phyloP scores from a whole-genome alignment of 1,140 invertebrate species.

The Drosophila nebulosa region DNA sequence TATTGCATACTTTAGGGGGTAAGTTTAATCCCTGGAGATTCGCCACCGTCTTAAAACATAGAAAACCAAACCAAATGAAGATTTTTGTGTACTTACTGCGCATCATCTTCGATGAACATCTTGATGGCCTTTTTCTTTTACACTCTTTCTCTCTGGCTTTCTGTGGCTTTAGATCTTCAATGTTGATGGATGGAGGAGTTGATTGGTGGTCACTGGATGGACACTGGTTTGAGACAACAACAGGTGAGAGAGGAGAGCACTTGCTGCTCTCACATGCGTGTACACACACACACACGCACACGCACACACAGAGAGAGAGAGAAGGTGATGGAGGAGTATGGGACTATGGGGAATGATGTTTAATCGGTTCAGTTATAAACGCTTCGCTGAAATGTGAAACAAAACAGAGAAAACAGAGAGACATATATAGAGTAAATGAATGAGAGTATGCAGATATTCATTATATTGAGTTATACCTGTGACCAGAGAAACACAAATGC shows the following conservation, averaged over 20 bases:
- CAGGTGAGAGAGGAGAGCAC: not conserved
- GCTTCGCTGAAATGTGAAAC: conserved; percentile 19
- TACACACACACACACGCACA: not conserved
- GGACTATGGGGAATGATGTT: conserved; percentile 9
- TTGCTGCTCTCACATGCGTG: not conserved
- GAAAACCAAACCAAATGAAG: not conserved
- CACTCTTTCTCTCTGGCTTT: conserved; percentile 9
- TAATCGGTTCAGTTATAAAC: conserved; percentile 15
- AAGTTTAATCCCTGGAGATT: too few relatives aligned
- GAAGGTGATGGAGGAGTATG: not conserved
- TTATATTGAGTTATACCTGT: not conserved
- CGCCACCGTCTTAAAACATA: not conserved
- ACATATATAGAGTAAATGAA: not conserved
- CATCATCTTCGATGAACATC: conserved; percentile 81
- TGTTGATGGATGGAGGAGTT: not conserved
- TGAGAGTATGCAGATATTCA: not conserved
- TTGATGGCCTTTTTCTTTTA: conserved; percentile 33
- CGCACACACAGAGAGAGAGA: not conserved
- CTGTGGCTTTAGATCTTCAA: conserved; percentile 9
- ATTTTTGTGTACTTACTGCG: conserved; percentile 71
- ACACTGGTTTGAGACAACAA: not conserved
- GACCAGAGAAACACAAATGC: not conserved
- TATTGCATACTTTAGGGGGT: too few relatives aligned
- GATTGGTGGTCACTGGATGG: not conserved
- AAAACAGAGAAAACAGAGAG: not conserved